These are phyloP conservation scores for Melospiza melodia DNA, from an alignment of 2,113 vertebrate genomes.

Conservation along the genomic window DNA sequence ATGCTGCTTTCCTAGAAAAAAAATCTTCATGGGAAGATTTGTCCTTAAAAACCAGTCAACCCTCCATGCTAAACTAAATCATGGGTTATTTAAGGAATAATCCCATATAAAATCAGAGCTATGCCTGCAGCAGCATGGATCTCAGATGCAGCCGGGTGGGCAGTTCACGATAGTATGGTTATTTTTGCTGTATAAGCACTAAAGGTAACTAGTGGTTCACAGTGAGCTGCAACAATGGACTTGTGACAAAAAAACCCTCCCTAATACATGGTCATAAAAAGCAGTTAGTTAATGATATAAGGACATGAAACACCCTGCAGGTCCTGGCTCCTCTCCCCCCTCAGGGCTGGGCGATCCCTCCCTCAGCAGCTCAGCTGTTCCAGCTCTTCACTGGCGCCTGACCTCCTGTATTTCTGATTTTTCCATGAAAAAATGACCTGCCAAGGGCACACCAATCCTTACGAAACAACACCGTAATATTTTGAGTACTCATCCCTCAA, in stretches of 20 bases:
- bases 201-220: background rate
- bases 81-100: background rate
- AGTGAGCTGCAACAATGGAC: background rate
- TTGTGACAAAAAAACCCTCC: background rate
- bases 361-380: background rate
- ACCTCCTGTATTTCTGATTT: background rate
- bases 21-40: background rate
- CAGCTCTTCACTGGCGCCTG: background rate
- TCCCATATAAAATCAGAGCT: background rate
- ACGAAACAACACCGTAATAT: rapidly evolving
- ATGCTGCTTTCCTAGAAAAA: background rate
- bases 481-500: background rate
- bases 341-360: background rate
- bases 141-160: rapidly evolving
- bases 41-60: constrained; percentile 2
- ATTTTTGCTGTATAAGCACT: background rate
- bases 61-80: background rate
- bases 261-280: background rate
- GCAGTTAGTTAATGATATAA: background rate
- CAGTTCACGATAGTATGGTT: background rate
- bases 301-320: background rate
- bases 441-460: background rate
- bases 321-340: background rate
- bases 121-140: background rate
- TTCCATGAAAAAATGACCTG: background rate